These are phyloP conservation scores for Pica pica DNA, from an alignment of 2,113 vertebrate genomes.

Conservation along the genomic window DNA sequence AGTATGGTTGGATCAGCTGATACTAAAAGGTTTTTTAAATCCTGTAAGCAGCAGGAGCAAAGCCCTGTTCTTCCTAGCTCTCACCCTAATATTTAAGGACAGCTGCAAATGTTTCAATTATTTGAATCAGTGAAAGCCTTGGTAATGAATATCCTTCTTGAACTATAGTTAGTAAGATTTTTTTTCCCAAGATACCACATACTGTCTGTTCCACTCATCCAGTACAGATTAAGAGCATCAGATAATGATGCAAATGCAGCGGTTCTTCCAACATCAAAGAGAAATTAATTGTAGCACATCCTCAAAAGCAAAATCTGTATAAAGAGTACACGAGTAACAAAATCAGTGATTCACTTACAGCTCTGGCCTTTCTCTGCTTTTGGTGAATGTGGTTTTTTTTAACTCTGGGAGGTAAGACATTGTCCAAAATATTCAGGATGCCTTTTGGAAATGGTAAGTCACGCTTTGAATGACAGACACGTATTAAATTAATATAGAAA, in stretches of 20 bases:
- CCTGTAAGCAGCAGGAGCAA: background rate
- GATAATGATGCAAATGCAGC: slow-evolving; percentile 15
- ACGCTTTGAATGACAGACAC: background rate
- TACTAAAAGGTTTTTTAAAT: background rate
- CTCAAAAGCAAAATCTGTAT: background rate
- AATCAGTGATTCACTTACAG: background rate
- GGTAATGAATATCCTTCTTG: slow-evolving; percentile 18
- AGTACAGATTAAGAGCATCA: background rate
- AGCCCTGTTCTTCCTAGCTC: background rate
- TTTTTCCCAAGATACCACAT: slow-evolving; percentile 3
- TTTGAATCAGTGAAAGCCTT: slow-evolving; percentile 16
- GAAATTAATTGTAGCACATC: background rate
- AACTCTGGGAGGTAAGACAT: background rate
- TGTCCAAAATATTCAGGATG: background rate
- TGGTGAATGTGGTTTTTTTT: background rate
- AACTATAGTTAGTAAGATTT: background rate
- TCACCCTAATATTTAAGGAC: slow-evolving; percentile 22
- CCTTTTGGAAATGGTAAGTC: background rate
- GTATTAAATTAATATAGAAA: background rate
- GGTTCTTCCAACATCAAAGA: background rate
- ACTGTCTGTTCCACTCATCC: background rate
- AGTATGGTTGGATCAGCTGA: background rate
- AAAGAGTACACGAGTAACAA: background rate
- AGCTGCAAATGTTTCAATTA: slow-evolving; percentile 47
- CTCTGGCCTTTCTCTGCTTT: background rate